Base-by-base conservation (phyloP, 2,797 vertebrate genomes). In the Centroberyx gerrardi region DNA sequence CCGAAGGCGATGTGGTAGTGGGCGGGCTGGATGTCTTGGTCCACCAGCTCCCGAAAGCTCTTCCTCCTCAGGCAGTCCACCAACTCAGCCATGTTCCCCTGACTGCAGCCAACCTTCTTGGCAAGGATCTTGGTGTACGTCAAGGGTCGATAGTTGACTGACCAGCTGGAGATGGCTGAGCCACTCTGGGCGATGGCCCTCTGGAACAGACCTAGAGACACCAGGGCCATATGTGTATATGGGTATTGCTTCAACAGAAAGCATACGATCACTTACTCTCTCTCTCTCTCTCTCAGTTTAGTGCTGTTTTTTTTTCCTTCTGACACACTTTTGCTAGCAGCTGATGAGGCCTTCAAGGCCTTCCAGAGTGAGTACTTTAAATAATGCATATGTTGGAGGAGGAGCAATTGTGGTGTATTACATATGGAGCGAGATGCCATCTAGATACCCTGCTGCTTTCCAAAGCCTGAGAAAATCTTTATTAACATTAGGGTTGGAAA, bases 1-100 rank as follows among this genome's bases (percentile, higher is more conserved):
- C 98, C 98, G 0, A 99, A 99, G 38, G 97, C 98, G 1, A 99
- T 96, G 86, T 99, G 97, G 91, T 99, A 99, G 22, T 97, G 96
- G 0, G 97, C 97, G 0, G 97, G 98, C 83, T 98, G 97, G 33
- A 99, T 97, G 64, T 99, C 98, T 82, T 99, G 97, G 91, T 98
- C 97, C 80, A 99, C 97, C 66, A 99, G 87, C 73, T 98, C 97
- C 1, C 97, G 93, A 91, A 96, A 97, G 58, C 95, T 95, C 74
- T 99, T 98, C 38, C 94, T 94, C 33, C 97, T 93, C 1, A 99
- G 95, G 76, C 98, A 99, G 55, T 97, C 97, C 69, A 98, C 96
- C 51, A 98, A 88, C 2, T 97, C 96, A 0, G 94, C 93, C 13
- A 96, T 97, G 85, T 95, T 94, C 38, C 94, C 93, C 22, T 95